These are phyloP conservation scores for Protula sp. DNA, from an alignment of 2,888 invertebrate genomes.

Conservation along the genomic window DNA sequence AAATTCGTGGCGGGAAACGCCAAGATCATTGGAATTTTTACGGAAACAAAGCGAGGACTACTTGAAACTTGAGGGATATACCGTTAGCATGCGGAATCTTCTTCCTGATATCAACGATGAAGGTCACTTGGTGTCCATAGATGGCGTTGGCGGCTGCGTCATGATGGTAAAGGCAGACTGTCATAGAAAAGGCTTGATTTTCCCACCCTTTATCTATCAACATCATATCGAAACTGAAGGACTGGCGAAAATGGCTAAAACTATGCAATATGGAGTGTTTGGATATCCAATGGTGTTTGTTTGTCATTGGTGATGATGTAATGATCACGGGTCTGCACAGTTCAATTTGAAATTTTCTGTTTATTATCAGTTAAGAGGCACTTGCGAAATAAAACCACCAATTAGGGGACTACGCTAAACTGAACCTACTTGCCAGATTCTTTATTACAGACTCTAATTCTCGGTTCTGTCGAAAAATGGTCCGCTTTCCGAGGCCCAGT, in stretches of 20 bases:
- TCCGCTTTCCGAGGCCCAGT: no score
- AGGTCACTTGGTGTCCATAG: slow-evolving; percentile 38
- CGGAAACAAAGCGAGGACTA: slow-evolving; percentile 21
- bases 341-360: no score
- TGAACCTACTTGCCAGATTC: no score
- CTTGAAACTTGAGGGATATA: slow-evolving; percentile 43
- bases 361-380: no score
- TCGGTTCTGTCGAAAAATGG: no score
- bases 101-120: slow-evolving; percentile 36
- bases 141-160: slow-evolving; percentile 47
- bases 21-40: slow-evolving; percentile 29
- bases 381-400: no score
- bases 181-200: slow-evolving; percentile 38
- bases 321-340: no score
- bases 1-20: slow-evolving; percentile 47
- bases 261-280: slow-evolving; percentile 34
- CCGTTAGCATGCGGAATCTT: slow-evolving; percentile 27
- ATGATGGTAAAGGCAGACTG: slow-evolving; percentile 34
- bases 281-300: slow-evolving; percentile 43
- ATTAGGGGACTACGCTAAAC: no score
- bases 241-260: slow-evolving; percentile 40
- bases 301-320: slow-evolving; percentile 17
- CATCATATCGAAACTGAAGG: slow-evolving; percentile 49
- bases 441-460: no score
- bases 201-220: slow-evolving; percentile 36